Percentiles rank a stretch among this genome's conserved stretches.
Evolutionary conservation across 2,797 vertebrate genomes (phyloP).

Genomic region (Leptoclinus maculatus): DNA sequence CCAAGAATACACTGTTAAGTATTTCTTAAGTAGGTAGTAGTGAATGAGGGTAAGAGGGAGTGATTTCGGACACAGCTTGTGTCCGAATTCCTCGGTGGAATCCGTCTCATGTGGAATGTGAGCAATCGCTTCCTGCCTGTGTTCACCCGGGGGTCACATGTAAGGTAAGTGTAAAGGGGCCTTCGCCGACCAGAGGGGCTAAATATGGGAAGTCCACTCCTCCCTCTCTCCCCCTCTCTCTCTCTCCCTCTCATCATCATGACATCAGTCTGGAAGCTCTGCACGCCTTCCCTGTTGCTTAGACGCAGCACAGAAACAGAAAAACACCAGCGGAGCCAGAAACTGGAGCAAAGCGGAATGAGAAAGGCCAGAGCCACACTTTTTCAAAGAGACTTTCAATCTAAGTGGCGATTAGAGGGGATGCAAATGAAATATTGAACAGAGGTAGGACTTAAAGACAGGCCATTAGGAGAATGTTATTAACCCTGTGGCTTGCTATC

Average conservation of each 20-base stretch:
- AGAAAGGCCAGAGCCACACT: conserved; percentile 8
- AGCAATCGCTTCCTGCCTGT: conserved; percentile 55
- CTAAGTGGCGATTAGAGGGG: conserved; percentile 24
- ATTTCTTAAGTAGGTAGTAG: background rate
- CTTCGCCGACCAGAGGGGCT: conserved; percentile 52
- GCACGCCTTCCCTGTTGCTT: conserved; percentile 72
- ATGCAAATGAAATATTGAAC: conserved; percentile 60
- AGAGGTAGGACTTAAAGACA: conserved; percentile 36
- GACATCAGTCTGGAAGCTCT: conserved; percentile 70
- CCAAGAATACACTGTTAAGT: background rate
- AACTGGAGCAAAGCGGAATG: conserved; percentile 44
- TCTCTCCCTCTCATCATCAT: conserved; percentile 53
- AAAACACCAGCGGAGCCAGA: conserved; percentile 68
- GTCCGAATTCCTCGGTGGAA: conserved; percentile 30
- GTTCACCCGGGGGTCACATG: conserved; percentile 58
- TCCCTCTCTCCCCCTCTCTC: conserved; percentile 31
- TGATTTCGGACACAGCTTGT: background rate
- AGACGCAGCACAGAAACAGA: conserved; percentile 65
- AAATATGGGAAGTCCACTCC: conserved; percentile 74
- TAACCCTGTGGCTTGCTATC: conserved; percentile 25
- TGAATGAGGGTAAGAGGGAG: background rate
- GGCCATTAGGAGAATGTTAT: conserved; percentile 18
- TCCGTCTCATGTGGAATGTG: conserved; percentile 45
- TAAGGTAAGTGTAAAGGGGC: conserved; percentile 53
- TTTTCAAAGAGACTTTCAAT: conserved; percentile 13